Evolutionary conservation across 2,888 invertebrate genomes (phyloP), one percentile per base, ranked within the genome.

Genomic region (Holacanthella duospinosa): DNA sequence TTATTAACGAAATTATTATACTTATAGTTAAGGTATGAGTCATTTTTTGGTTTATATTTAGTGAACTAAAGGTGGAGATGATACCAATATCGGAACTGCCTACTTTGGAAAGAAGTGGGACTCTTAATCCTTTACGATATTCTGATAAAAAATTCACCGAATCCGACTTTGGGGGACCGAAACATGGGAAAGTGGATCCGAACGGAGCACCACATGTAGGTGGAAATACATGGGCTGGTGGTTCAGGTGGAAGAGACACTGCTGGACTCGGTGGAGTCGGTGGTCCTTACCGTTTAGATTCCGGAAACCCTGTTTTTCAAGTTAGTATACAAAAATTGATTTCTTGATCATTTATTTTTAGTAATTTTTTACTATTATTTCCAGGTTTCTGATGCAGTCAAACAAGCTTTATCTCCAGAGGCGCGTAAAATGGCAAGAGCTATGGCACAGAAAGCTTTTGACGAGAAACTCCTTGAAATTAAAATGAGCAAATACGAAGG

Each of bases 261-360:
- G 94, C 95, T 0, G 96, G 96, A 1, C 80, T 97, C 48, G 96
- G 96, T 12, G 96, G 96, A 1, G 91, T 92, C 77, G 96, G 96
- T 24, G 97, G 95, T 0, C 95, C 96, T 0, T 96, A 93, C 79
- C 81, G 96, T 1, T 80, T 97, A 19, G 96, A 96, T 77, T 89
- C 89, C 61, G 95, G 96, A 0, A 93, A 96, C 73, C 85, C 87
- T 66, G 94, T 96, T 1, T 88, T 92, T 77, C 96, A 97, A 80
- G 78, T 78, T 66, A 58, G 58, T 36, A 9, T n/a, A n/a, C n/a
- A n/a, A n/a, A n/a, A n/a, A n/a, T n/a, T n/a, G n/a, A n/a, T n/a
- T n/a, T n/a, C n/a, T n/a, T n/a, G n/a, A n/a, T n/a, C n/a, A n/a
- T n/a, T n/a, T n/a, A n/a, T n/a, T n/a, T n/a, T n/a, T n/a, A n/a